A percentile compares a stretch with the other conserved stretches of the same genome.
Conservation (phyloP, 2,113 vertebrate species). For the Apaloderma vittatum region DNA sequence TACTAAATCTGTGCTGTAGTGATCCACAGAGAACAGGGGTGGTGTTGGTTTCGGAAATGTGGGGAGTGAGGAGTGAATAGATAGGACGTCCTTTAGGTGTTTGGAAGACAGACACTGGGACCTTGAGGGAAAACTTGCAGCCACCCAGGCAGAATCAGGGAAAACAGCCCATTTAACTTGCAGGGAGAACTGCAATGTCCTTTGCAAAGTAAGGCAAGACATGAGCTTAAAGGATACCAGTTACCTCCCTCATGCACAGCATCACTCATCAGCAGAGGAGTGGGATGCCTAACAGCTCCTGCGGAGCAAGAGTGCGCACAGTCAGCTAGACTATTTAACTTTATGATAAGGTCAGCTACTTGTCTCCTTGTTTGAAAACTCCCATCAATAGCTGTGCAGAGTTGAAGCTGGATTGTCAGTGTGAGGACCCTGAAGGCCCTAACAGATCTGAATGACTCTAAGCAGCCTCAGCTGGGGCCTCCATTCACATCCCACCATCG, state of each 20-base stretch:
- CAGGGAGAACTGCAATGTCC: background rate
- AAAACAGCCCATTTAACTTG: background rate
- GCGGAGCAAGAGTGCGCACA: rapidly evolving
- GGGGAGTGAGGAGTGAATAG: background rate
- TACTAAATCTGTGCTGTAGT: background rate
- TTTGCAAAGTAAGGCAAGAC: background rate
- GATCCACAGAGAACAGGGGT: background rate
- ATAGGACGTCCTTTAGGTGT: background rate
- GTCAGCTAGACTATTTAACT: background rate
- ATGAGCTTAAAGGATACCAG: background rate
- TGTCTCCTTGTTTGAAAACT: background rate
- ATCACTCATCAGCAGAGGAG: background rate
- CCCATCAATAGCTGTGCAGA: no score
- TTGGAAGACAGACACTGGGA: background rate
- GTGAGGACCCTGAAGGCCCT: background rate
- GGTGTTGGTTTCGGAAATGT: background rate
- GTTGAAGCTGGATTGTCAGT: no score
- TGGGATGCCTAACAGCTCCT: background rate
- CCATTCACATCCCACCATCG: background rate
- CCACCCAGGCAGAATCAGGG: background rate
- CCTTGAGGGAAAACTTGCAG: background rate
- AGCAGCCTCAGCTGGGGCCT: background rate
- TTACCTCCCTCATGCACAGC: background rate
- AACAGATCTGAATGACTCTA: background rate
- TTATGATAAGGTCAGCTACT: background rate